These are phyloP conservation scores for Carcharodon carcharias DNA, from an alignment of 2,797 vertebrate species.

Conservation along the genomic window DNA sequence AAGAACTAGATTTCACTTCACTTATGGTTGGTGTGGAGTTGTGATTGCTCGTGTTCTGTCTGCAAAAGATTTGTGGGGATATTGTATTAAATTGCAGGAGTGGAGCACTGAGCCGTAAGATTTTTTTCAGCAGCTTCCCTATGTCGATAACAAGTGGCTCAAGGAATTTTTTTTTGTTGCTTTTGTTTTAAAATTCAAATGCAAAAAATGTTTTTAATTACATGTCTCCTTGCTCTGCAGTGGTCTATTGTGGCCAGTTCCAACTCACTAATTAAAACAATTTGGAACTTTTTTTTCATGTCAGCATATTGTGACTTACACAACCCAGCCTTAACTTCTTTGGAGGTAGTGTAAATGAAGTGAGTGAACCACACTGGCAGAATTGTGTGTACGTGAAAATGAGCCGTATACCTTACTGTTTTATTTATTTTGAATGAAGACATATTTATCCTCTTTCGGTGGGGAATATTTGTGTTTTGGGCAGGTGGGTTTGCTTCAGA, in stretches of 20 bases:
- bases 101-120: neutral
- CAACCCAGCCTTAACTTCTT: neutral
- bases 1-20: neutral
- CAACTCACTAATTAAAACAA: conserved; percentile 30
- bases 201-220: conserved; percentile 19
- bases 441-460: neutral
- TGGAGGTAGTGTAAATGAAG: neutral
- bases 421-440: neutral
- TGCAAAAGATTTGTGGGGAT: neutral
- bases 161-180: neutral
- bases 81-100: neutral
- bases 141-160: neutral
- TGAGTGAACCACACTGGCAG: neutral
- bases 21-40: neutral
- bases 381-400: neutral
- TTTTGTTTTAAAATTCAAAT: conserved; percentile 1
- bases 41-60: too few species aligned
- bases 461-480: neutral
- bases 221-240: neutral
- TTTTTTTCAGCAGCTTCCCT: neutral
- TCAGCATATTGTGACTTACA: conserved; percentile 1
- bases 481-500: neutral
- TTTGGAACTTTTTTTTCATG: neutral
- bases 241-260: conserved; percentile 1
- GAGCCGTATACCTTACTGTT: neutral